Conservation (phyloP, 1,140 invertebrate genomes). For the Drepana arcuata region DNA sequence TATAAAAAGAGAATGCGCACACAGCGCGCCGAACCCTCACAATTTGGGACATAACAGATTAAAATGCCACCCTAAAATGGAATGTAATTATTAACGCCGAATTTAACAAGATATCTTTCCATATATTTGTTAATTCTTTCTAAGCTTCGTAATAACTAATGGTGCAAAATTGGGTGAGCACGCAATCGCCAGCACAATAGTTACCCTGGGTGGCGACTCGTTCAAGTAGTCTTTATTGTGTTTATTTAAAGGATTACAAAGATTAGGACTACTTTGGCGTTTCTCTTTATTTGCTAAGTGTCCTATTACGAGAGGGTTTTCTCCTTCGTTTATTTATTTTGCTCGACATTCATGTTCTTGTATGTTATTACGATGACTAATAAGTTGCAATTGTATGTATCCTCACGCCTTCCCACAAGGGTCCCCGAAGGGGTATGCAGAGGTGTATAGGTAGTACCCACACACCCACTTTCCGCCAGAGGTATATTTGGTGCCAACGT, state of each 20-base stretch:
- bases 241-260: conserved; percentile 20
- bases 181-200: too few relatives aligned
- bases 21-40: too few relatives aligned
- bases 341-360: background rate
- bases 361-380: background rate
- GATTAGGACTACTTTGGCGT: conserved; percentile 9
- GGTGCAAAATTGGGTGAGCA: conserved; percentile 15
- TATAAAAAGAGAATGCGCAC: too few relatives aligned
- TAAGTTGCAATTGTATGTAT: too few relatives aligned
- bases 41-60: conserved; percentile 1
- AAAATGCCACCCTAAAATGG: conserved; percentile 13
- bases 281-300: conserved; percentile 22
- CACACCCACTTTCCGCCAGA: too few relatives aligned
- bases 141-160: conserved; percentile 2
- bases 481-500: too few relatives aligned
- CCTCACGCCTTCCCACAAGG: too few relatives aligned
- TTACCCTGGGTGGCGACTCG: conserved; percentile 15
- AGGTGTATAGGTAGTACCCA: too few relatives aligned
- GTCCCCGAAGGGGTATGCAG: too few relatives aligned
- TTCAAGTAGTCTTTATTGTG: conserved; percentile 10
- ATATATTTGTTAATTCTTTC: conserved; percentile 4
- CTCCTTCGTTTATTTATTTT: conserved; percentile 16
- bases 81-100: conserved; percentile 8
- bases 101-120: conserved; percentile 7
- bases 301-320: conserved; percentile 27